Evolutionary conservation across 1,140 invertebrate species (phyloP), one percentile per base, ranked within the genome.

Genomic region (Lordiphosa stackelbergi): DNA sequence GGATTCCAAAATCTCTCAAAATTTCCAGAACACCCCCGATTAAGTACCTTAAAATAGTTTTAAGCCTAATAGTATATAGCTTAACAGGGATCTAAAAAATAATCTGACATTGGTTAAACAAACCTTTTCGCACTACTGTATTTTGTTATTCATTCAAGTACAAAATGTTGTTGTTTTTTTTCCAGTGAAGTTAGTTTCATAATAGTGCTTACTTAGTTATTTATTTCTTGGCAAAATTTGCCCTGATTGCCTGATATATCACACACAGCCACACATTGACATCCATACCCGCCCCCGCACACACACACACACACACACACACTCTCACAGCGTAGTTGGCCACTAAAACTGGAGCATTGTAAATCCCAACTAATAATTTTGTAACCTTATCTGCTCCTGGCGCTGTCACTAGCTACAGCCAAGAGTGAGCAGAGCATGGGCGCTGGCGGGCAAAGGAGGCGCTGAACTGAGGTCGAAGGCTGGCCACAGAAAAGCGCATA

Each of bases 331-430:
- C 16, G 24, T 22, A 38, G 55, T 24, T 34, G 66, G 42, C 54
- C 47, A 78, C 60, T 70, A 73, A 55, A 78, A 77, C 69, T 69
- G 65, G 69, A 83, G 73, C 78, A 77, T 77, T 77, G 77, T 83
- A 83, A 83, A 83, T 83, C 78, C 78, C 64, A 73, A 84, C 78
- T 83, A 83, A 83, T 83, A 83, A 83, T 83, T 83, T 84, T 83
- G 77, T 83, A 83, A 83, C 77, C 77, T 84, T 84, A 83, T 83
- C 78, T 83, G 72, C 53, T 42, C 64, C 69, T 71, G 72, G 55
- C 70, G 64, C 66, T 77, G 72, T 69, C 75, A 77, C 75, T 62
- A 59, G 45, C 37, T 43, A 41, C 38, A 55, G 12, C 22, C 9
- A 16, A 42, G n/a, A 19, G 28, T 24, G 40, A 35, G 8, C 34